Evolutionary conservation across 2,888 invertebrate species (phyloP), one percentile per base, ranked within the genome.

Genomic region (Pristionchus entomophagus): DNA sequence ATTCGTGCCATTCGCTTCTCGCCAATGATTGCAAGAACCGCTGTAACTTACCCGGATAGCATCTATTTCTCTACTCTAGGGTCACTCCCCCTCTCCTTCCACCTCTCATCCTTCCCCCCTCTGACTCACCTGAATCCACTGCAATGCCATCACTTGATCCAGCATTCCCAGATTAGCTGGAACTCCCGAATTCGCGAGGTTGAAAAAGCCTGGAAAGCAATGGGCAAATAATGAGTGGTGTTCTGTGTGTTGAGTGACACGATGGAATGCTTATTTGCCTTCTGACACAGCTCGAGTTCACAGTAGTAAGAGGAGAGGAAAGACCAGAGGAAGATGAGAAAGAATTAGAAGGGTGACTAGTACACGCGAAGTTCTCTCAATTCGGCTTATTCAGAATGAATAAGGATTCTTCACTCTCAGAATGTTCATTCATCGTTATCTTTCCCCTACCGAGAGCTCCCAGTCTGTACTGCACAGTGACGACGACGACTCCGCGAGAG

Each of bases 131-230:
- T 85, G 85, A 77, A 85, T 77, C 91, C 91, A 91, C 88, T 82
- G 85, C 41, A 91, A 87, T 14, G 89, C 91, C 65, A 87, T 85
- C 12, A 91, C 88, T 85, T 91, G 92, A 85, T 92, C 92, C 80
- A 90, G 88, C 88, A 92, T 90, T 83, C 92, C 92, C 26, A 90
- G 87, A 86, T 93, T 93, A 22, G 91, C 89, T 12, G 89, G 88
- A 14, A 91, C 88, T 14, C 88, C 87, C 5, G 87, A 86, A 0
- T 89, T 89, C 45, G 89, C 88, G 3, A 90, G 88, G 41, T 91
- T 89, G 88, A 91, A 90, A 87, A 91, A 91, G 12, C 90, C 88
- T 87, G 22, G 19, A 81, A 45, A 10, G n/a, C n/a, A n/a, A 45
- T 22, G 45, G 32, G 73, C 73, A 73, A 73, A 73, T 41, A 80